Evolutionary conservation across 1,140 invertebrate genomes (phyloP), one percentile per base, ranked within the genome.

Genomic region (Drosophila lacteicornis): DNA sequence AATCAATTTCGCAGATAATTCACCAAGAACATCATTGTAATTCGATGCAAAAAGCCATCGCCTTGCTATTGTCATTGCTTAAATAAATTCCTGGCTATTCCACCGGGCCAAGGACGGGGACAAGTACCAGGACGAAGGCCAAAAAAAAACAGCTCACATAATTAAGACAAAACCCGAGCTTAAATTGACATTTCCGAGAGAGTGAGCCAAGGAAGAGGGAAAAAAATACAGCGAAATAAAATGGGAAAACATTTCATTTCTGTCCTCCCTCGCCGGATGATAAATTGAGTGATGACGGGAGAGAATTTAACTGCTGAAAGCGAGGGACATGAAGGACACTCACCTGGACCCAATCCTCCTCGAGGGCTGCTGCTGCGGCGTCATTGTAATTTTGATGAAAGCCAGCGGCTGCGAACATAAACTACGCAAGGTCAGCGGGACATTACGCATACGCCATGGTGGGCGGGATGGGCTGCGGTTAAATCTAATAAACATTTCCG

Each of bases 1-100:
- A 90, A 90, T 90, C 85, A 90, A 90, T 85, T 85, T 69, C 70
- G 27, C 27, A 75, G 78, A 84, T 88, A 84, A 84, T 83, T 66
- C 69, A 75, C 45, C 59, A 53, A 60, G 19, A 69, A 80, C 69
- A 80, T 67, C 67, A 46, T 47, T 74, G 66, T 74, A 67, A 81
- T 74, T 74, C 63, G 33, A 58, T 78, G 74, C 66, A 68, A 74
- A 71, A 83, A 69, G 76, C 61, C 46, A 62, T 57, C 33, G 59
- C 62, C 43, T 45, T 60, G 62, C 38, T 25, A 62, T 59, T 78
- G 60, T 27, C 59, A 43, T 49, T 56, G 43, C 67, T 57, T 61
- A 38, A 62, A 77, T 79, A 82, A 75, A 82, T 82, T 57, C 47
- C 42, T 22, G 51, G 27, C 43, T 63, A 42, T 51, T 55, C 38